Evolutionary conservation across 2,888 invertebrate genomes (phyloP).

Genomic region (Oegoconia quadripuncta): DNA sequence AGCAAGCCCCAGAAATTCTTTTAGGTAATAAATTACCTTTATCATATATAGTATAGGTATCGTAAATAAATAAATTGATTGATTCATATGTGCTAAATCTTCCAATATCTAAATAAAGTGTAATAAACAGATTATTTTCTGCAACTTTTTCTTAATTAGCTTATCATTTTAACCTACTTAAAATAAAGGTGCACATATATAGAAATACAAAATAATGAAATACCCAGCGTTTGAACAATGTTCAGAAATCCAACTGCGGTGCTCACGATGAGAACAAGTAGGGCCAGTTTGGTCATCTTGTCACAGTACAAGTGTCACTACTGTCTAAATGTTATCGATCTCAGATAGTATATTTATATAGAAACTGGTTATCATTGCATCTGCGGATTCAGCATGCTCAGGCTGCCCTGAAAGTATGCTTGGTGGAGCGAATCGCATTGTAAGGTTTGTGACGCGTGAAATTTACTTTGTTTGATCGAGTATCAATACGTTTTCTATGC

Average conservation of each 20-base stretch:
- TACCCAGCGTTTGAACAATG: background rate
- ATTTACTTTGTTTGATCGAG: too few species aligned
- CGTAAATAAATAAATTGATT: too few species aligned
- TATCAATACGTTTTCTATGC: too few species aligned
- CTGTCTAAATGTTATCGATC: background rate
- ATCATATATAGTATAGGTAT: too few species aligned
- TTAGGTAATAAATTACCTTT: too few species aligned
- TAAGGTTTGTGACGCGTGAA: conserved; percentile 1
- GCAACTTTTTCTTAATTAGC: too few species aligned
- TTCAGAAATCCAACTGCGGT: background rate
- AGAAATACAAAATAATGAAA: background rate
- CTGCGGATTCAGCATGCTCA: conserved; percentile 22
- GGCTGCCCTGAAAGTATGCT: conserved; percentile 27
- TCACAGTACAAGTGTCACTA: background rate
- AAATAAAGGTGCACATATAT: background rate
- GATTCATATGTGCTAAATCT: too few species aligned
- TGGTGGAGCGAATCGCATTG: conserved; percentile 13
- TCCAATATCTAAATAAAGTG: too few species aligned
- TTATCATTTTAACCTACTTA: background rate
- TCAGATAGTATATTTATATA: conserved; percentile 20
- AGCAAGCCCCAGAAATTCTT: too few species aligned
- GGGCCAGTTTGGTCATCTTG: conserved; percentile 1
- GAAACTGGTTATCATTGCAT: conserved; percentile 22
- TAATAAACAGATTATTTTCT: too few species aligned
- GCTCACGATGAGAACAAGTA: background rate